These are phyloP conservation scores for Pampus argenteus DNA, from an alignment of 2,797 vertebrate genomes.

Conservation along the genomic window DNA sequence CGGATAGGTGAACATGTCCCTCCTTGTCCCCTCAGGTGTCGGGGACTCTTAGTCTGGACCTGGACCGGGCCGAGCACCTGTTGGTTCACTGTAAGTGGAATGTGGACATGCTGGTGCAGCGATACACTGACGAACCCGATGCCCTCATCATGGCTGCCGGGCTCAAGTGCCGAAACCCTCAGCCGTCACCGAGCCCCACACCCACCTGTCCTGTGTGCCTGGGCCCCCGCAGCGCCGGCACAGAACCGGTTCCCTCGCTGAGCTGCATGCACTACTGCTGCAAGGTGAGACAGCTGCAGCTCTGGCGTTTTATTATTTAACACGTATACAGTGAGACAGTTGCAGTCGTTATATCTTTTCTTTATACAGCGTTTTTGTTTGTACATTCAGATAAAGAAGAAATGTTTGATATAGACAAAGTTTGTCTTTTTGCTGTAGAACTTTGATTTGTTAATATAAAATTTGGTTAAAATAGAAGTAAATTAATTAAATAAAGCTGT, in stretches of 20 bases:
- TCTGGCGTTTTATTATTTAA: too few relatives aligned
- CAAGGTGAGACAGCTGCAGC: too few relatives aligned
- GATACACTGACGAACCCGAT: conserved; percentile 90
- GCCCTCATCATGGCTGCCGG: conserved; percentile 88
- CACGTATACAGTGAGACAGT: too few relatives aligned
- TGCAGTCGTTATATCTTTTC: too few relatives aligned
- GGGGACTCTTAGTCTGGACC: conserved; percentile 87
- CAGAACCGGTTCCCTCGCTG: conserved; percentile 83
- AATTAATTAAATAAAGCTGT: too few relatives aligned
- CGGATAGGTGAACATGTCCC: not conserved
- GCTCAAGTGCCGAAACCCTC: conserved; percentile 84
- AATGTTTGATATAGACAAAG: too few relatives aligned
- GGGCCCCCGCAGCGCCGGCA: conserved; percentile 72
- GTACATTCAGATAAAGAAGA: too few relatives aligned
- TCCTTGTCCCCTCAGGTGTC: conserved; percentile 70
- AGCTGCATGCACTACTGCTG: conserved; percentile 97
- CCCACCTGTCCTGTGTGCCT: conserved; percentile 89
- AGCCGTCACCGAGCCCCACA: conserved; percentile 69
- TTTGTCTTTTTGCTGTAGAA: too few relatives aligned
- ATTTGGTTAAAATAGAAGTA: too few relatives aligned
- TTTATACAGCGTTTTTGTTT: too few relatives aligned
- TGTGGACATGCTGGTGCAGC: conserved; percentile 91
- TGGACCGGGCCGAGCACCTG: conserved; percentile 90
- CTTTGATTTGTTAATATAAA: too few relatives aligned
- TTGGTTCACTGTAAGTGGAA: conserved; percentile 94